Evolutionary conservation across 2,888 invertebrate species (phyloP).

Genomic region (Archaeoteleia sp.): DNA sequence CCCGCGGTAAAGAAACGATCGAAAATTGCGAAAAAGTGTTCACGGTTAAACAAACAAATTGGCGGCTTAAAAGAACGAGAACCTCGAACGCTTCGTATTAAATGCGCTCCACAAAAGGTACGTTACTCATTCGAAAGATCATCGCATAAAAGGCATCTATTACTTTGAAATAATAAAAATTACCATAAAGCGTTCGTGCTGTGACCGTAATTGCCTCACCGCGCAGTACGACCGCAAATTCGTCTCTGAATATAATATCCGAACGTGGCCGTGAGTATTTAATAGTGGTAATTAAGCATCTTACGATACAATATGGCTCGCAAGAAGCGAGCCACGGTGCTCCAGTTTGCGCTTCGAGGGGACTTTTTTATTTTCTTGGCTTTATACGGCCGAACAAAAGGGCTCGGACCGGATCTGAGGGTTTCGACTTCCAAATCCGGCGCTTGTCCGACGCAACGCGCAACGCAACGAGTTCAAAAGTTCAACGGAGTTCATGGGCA

Average conservation of each 20-base stretch:
- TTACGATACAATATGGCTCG: slow-evolving; percentile 29
- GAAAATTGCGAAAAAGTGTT: too few species aligned
- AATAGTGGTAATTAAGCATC: slow-evolving; percentile 34
- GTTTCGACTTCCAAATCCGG: slow-evolving; percentile 48
- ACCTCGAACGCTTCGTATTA: slow-evolving; percentile 1
- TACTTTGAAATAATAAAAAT: slow-evolving; percentile 30
- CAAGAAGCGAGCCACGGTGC: slow-evolving; percentile 17
- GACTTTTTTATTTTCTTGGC: slow-evolving; percentile 25
- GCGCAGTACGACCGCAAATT: slow-evolving; percentile 21
- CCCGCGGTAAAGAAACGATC: too few species aligned
- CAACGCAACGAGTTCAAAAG: slow-evolving; percentile 57
- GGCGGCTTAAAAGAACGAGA: slow-evolving; percentile 1
- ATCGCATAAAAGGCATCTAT: slow-evolving; percentile 20
- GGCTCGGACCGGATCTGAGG: slow-evolving; percentile 43
- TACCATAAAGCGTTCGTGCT: slow-evolving; percentile 22
- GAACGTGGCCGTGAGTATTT: slow-evolving; percentile 21
- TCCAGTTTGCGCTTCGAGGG: slow-evolving; percentile 34
- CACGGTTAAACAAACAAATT: too few species aligned
- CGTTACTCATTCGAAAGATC: slow-evolving; percentile 13
- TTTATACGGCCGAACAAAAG: slow-evolving; percentile 44
- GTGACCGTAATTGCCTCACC: slow-evolving; percentile 4
- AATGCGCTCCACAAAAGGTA: slow-evolving; percentile 4
- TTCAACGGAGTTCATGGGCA: slow-evolving; percentile 61
- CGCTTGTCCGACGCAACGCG: slow-evolving; percentile 15
- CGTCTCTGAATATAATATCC: slow-evolving; percentile 3